Evolutionary conservation across 2,113 vertebrate genomes (phyloP).

Genomic region (Aphelocoma coerulescens): DNA sequence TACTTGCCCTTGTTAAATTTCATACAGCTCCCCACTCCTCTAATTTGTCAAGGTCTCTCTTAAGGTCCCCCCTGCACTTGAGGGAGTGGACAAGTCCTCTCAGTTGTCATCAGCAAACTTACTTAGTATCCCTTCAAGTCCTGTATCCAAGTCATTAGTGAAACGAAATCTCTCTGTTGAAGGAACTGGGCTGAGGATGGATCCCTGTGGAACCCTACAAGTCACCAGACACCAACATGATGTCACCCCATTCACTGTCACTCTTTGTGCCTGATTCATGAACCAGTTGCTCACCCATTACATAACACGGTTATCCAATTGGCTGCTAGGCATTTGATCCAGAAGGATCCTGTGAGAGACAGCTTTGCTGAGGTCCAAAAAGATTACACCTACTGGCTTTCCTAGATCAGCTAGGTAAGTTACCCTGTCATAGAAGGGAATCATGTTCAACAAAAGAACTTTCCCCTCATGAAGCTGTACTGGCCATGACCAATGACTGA

Average conservation of each 20-base stretch:
- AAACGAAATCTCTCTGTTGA: not conserved
- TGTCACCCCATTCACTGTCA: not conserved
- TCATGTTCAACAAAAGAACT: too few species aligned
- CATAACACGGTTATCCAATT: rapidly evolving
- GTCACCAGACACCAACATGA: not conserved
- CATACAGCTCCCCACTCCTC: too few species aligned
- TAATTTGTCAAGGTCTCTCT: not conserved
- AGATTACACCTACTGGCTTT: too few species aligned
- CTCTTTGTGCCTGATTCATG: not conserved
- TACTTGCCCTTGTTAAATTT: not conserved
- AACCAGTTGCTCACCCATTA: not conserved
- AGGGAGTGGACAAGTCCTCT: not conserved
- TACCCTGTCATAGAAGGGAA: not conserved
- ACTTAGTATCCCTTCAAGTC: not conserved
- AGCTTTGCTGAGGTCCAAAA: not conserved
- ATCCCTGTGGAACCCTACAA: not conserved
- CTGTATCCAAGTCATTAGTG: not conserved
- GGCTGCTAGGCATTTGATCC: not conserved
- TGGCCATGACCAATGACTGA: not conserved
- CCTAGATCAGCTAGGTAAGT: not conserved
- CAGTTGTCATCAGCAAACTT: not conserved
- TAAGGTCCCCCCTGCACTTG: too few species aligned
- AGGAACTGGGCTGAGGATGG: not conserved
- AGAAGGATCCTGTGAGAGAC: not conserved
- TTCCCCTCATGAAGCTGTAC: not conserved